Evolutionary conservation across 2,113 vertebrate species (phyloP).

Genomic region (Athene cunicularia): DNA sequence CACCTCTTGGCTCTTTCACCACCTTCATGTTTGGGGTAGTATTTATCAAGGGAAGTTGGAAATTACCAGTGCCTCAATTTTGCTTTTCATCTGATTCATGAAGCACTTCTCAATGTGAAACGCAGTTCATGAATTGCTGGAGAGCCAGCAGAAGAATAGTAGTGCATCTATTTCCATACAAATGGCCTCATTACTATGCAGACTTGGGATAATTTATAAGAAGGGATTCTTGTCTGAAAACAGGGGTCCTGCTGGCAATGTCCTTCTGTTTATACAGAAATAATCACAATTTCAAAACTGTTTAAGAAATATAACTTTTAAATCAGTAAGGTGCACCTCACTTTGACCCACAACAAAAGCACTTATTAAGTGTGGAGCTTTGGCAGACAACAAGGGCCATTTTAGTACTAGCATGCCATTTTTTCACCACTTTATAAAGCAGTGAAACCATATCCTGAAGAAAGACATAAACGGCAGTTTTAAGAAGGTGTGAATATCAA

Average conservation of each 20-base stretch:
- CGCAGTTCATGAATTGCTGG: slow-evolving; percentile 23
- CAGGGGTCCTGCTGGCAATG: slow-evolving; percentile 1
- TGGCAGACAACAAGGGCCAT: neutral
- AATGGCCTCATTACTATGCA: slow-evolving; percentile 51
- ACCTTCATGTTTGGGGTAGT: neutral
- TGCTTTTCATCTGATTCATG: slow-evolving; percentile 34
- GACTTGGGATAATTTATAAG: slow-evolving; percentile 22
- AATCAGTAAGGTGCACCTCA: neutral
- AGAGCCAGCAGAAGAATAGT: slow-evolving; percentile 33
- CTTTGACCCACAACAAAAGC: neutral
- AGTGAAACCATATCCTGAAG: neutral
- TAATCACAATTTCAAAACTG: neutral
- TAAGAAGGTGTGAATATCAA: neutral
- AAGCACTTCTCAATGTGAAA: slow-evolving; percentile 30
- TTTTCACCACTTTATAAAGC: neutral
- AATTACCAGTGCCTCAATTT: slow-evolving; percentile 26
- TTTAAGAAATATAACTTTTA: neutral
- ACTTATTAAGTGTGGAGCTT: accelerated
- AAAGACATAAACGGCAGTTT: neutral
- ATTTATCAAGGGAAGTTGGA: slow-evolving; percentile 28
- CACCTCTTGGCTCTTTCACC: neutral
- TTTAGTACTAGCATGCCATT: neutral
- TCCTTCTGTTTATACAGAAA: slow-evolving; percentile 10
- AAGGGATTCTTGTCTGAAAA: slow-evolving; percentile 1
- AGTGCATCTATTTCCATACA: slow-evolving; percentile 42